Conservation (phyloP, 2,113 vertebrate species). For the Prochilodus magdalenae region DNA sequence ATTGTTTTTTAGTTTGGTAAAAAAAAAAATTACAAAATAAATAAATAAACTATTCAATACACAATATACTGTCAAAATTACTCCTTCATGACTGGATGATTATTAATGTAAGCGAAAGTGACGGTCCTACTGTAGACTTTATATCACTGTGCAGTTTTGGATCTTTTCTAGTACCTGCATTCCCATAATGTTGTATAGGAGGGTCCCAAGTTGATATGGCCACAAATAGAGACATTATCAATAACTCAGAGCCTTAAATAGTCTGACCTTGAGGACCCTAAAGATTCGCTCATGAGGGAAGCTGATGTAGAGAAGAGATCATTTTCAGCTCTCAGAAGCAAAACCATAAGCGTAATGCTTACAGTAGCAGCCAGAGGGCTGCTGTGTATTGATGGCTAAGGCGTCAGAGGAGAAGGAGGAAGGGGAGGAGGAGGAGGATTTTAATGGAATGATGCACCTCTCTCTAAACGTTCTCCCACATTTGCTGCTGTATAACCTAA, state of each 20-base stretch:
- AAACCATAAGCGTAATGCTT: slow-evolving; percentile 6
- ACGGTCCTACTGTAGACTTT: neutral
- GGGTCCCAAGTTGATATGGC: neutral
- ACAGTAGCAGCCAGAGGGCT: neutral
- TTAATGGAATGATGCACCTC: neutral
- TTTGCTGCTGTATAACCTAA: neutral
- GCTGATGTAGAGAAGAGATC: slow-evolving; percentile 22
- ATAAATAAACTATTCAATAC: too few species aligned
- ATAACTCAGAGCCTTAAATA: neutral
- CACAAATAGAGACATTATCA: neutral
- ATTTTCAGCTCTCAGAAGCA: slow-evolving; percentile 23
- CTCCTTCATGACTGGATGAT: too few species aligned
- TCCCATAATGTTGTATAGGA: neutral
- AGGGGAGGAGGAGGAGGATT: too few species aligned
- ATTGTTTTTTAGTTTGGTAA: too few species aligned
- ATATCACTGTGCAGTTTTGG: neutral
- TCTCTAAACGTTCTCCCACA: neutral
- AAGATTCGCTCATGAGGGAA: neutral
- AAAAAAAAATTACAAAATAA: too few species aligned
- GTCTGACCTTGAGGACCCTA: slow-evolving; percentile 29
- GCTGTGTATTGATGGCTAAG: neutral
- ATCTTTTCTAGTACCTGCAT: neutral
- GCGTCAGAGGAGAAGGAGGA: neutral
- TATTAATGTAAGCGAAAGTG: too few species aligned
- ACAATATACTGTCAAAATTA: too few species aligned